Conservation (phyloP, 23 tunicate species). For the Styela clava region DNA sequence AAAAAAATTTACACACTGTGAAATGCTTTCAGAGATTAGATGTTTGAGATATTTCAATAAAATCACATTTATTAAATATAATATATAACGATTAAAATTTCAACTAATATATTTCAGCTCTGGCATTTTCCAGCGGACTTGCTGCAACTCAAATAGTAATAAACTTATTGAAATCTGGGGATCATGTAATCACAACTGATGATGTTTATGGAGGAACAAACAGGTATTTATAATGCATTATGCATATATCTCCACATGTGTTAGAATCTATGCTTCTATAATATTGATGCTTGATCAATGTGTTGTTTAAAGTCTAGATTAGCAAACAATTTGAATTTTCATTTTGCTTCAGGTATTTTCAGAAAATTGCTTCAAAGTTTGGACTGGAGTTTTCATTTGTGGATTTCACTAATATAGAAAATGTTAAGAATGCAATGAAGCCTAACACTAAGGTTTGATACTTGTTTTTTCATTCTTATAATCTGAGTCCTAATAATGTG, state of each 20-base stretch:
- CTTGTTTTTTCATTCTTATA: neutral
- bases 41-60: too few species aligned
- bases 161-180: conserved; percentile 79
- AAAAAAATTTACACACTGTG: too few species aligned
- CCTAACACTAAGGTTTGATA: conserved; percentile 80
- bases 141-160: conserved; percentile 80
- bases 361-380: conserved; percentile 80
- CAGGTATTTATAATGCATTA: conserved; percentile 62
- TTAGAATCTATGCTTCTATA: too few species aligned
- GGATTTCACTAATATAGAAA: conserved; percentile 63
- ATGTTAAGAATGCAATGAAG: conserved; percentile 66
- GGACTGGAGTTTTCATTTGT: conserved; percentile 78
- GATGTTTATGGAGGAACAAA: conserved; percentile 99
- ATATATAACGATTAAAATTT: too few species aligned
- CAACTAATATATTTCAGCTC: conserved; percentile 30
- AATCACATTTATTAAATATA: too few species aligned
- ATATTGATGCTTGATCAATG: too few species aligned
- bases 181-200: conserved; percentile 85
- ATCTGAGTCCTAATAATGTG: too few species aligned
- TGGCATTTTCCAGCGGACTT: conserved; percentile 88
- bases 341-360: conserved; percentile 58
- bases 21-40: too few species aligned
- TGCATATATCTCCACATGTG: too few species aligned
- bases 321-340: too few species aligned
- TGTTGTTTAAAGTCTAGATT: too few species aligned